Conservation (phyloP, 2,113 vertebrate species). For the Nanorana parkeri region DNA sequence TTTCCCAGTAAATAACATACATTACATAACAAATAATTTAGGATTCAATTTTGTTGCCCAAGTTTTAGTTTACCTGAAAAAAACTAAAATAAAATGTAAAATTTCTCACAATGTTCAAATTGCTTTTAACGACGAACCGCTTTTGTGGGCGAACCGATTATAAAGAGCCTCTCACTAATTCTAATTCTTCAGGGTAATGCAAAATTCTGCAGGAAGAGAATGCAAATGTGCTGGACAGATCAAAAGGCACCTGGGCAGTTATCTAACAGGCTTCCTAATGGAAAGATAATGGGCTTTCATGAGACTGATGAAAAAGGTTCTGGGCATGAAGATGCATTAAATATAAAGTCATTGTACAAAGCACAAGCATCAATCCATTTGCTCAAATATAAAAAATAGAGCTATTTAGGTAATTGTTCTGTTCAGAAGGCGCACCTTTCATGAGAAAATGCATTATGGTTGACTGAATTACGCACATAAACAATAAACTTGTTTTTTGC, state of each 20-base stretch:
- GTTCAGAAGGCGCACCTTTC: constrained; percentile 62
- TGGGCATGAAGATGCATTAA: constrained; percentile 64
- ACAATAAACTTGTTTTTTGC: not conserved
- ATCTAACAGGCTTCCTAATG: constrained; percentile 66
- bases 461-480: not conserved
- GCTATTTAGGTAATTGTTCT: constrained; percentile 63
- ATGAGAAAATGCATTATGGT: constrained; percentile 60
- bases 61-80: too few relatives aligned
- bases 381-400: constrained; percentile 41
- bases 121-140: constrained; percentile 55
- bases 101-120: constrained; percentile 37
- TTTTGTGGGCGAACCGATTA: constrained; percentile 53
- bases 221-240: constrained; percentile 64
- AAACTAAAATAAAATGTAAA: not conserved
- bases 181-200: constrained; percentile 68
- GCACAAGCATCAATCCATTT: constrained; percentile 62
- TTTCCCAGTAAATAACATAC: too few relatives aligned
- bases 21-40: too few relatives aligned
- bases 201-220: constrained; percentile 54
- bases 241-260: constrained; percentile 68
- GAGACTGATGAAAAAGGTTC: constrained; percentile 62
- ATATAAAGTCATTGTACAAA: constrained; percentile 63
- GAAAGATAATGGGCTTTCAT: constrained; percentile 69
- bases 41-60: too few relatives aligned
- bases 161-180: constrained; percentile 62